Evolutionary conservation across 2,113 vertebrate species (phyloP).

Genomic region (Apodemus sylvaticus): DNA sequence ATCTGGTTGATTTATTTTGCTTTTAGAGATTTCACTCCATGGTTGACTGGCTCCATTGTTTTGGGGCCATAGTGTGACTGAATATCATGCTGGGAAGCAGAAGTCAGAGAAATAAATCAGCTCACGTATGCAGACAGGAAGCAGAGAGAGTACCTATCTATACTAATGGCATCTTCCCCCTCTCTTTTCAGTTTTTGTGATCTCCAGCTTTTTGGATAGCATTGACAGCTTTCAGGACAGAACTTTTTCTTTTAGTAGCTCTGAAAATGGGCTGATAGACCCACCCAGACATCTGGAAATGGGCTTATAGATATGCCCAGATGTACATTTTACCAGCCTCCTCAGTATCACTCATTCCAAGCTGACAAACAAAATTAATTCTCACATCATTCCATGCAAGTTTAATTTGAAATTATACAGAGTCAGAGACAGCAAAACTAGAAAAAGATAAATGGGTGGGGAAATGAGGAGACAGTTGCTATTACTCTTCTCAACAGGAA

Average conservation of each 20-base stretch:
- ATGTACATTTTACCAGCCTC: neutral
- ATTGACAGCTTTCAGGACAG: neutral
- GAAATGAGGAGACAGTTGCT: neutral
- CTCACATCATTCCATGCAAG: neutral
- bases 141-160: neutral
- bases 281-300: neutral
- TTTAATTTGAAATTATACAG: neutral
- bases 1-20: neutral
- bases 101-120: neutral
- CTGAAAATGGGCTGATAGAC: neutral
- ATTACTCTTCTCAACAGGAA: neutral
- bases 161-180: no score
- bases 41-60: neutral
- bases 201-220: neutral
- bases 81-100: neutral
- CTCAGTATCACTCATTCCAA: neutral
- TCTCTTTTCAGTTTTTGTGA: no score
- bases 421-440: neutral
- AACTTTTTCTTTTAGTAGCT: neutral
- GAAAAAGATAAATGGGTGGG: neutral
- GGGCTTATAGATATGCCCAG: neutral
- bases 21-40: neutral
- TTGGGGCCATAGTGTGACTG: neutral
- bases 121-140: neutral
- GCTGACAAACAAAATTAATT: neutral